Conservation (phyloP, 2,797 vertebrate species). For the Sardinella longiceps region DNA sequence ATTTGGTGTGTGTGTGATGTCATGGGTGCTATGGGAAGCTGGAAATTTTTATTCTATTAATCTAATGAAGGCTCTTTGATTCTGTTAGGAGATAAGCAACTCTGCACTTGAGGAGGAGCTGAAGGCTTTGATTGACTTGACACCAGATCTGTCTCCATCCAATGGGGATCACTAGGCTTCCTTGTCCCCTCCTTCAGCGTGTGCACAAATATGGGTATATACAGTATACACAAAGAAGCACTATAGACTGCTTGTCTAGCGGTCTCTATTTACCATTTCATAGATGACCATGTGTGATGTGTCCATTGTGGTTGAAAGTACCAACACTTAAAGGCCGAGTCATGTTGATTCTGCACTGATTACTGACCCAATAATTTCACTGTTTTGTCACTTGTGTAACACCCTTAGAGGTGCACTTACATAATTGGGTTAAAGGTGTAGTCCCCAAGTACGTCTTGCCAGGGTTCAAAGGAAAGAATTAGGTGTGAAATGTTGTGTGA, state of each 20-base stretch:
- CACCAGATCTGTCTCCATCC: slow-evolving; percentile 29
- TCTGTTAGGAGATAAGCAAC: slow-evolving; percentile 59
- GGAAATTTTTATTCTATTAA: too few species aligned
- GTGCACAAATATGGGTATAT: neutral
- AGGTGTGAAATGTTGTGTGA: neutral
- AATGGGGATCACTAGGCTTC: neutral
- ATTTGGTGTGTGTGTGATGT: too few species aligned
- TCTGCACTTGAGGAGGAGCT: slow-evolving; percentile 65
- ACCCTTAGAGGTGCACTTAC: neutral
- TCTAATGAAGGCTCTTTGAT: neutral
- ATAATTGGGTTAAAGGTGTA: neutral
- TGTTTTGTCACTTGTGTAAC: neutral
- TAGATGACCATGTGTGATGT: neutral
- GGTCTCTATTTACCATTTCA: neutral
- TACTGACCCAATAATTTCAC: neutral
- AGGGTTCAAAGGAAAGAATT: neutral
- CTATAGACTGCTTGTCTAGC: neutral
- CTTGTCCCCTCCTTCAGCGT: neutral
- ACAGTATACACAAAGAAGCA: neutral
- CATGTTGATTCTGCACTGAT: neutral
- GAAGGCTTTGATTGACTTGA: slow-evolving; percentile 48
- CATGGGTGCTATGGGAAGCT: too few species aligned
- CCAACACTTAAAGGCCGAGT: neutral
- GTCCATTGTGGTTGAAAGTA: slow-evolving; percentile 7
- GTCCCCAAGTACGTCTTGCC: neutral